phyloP scores from a whole-genome alignment of 2,888 invertebrate genomes.

The Polydrusus cervinus region DNA sequence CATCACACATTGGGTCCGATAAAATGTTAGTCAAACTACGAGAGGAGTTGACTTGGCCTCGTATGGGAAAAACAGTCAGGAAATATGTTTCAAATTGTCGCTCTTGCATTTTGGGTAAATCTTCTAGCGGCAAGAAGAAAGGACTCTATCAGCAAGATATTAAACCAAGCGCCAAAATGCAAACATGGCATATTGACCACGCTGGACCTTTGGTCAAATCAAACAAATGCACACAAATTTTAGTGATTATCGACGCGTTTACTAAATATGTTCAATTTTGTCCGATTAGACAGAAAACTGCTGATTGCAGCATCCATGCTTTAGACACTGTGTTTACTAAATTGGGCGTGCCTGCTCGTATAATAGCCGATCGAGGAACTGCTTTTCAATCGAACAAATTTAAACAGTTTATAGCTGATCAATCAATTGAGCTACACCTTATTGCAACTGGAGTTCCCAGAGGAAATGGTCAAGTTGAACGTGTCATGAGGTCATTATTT shows the following conservation, averaged over 20 bases:
- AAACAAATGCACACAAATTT: conserved; percentile 21
- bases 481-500: conserved; percentile 35
- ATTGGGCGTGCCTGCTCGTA: conserved; percentile 26
- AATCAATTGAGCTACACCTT: conserved; percentile 29
- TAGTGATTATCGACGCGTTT: conserved; percentile 31
- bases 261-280: conserved; percentile 9
- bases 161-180: conserved; percentile 3
- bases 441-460: conserved; percentile 35
- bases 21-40: too few species aligned
- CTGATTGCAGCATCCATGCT: conserved; percentile 10
- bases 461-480: conserved; percentile 40
- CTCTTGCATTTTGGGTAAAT: neutral
- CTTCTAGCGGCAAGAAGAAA: neutral
- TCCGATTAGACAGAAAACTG: conserved; percentile 19
- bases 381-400: conserved; percentile 28
- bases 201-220: conserved; percentile 35
- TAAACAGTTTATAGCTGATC: conserved; percentile 22
- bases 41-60: too few species aligned
- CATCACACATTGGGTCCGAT: too few species aligned
- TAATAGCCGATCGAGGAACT: conserved; percentile 37
- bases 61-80: conserved; percentile 53
- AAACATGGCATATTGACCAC: conserved; percentile 19
- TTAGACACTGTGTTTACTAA: conserved; percentile 19
- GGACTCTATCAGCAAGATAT: neutral
- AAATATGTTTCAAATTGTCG: conserved; percentile 36